phyloP scores from a whole-genome alignment of 2,113 vertebrate species.

The Rafetus swinhoei region DNA sequence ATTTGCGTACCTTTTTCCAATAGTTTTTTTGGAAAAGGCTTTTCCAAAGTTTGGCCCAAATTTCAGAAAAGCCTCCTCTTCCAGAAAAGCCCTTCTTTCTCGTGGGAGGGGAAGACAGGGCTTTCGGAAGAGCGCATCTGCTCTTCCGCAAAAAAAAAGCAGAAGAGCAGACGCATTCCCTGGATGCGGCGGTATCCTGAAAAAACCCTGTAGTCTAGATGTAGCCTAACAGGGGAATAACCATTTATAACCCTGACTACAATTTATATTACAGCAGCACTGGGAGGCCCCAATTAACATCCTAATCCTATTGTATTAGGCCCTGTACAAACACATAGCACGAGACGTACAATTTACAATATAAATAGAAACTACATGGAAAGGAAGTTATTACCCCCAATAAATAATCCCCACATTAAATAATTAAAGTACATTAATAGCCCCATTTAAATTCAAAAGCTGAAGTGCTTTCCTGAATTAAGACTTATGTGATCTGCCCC shows the following conservation, averaged over 20 bases:
- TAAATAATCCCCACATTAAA: not conserved
- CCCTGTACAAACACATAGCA: not conserved
- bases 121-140: too few species aligned
- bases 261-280: not conserved
- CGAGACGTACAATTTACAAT: not conserved
- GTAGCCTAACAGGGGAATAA: not conserved
- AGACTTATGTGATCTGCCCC: not conserved
- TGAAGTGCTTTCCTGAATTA: not conserved
- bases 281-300: not conserved
- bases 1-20: too few species aligned
- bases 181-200: too few species aligned
- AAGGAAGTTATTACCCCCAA: not conserved
- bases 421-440: not conserved
- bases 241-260: not conserved
- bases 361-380: not conserved
- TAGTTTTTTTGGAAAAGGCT: too few species aligned
- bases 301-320: not conserved
- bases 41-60: too few species aligned
- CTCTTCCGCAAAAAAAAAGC: too few species aligned
- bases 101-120: too few species aligned
- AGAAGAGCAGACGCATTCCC: too few species aligned
- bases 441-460: not conserved
- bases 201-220: too few species aligned
- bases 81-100: too few species aligned
- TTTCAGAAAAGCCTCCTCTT: too few species aligned